Evolutionary conservation across 2,888 invertebrate species (phyloP).

Genomic region (Elegia similella): DNA sequence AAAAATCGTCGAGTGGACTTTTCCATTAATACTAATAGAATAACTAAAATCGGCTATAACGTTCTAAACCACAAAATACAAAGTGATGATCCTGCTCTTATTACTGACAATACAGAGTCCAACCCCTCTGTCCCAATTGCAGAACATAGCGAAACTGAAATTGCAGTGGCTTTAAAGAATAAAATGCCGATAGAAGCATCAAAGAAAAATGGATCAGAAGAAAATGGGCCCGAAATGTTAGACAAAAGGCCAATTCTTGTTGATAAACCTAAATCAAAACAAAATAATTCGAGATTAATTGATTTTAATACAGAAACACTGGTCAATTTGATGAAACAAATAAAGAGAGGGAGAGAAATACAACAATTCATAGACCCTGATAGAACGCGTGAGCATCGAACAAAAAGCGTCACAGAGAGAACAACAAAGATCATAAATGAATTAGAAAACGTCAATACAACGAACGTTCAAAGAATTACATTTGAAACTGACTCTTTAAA

Average conservation of each 20-base stretch:
- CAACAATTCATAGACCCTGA: background rate
- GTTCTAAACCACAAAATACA: background rate
- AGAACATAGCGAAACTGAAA: background rate
- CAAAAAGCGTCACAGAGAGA: background rate
- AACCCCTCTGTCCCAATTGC: background rate
- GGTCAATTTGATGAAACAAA: background rate
- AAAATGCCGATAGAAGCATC: background rate
- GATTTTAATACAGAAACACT: background rate
- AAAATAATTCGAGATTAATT: background rate
- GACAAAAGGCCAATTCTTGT: too few species aligned
- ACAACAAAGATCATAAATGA: background rate
- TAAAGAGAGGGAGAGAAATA: background rate
- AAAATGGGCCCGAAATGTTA: too few species aligned
- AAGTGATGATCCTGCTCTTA: background rate
- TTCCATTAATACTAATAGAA: slow-evolving; percentile 2
- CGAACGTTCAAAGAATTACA: background rate
- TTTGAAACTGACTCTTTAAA: background rate
- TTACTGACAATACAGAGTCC: background rate
- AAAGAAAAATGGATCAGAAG: too few species aligned
- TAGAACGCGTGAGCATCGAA: background rate
- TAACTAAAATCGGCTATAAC: background rate
- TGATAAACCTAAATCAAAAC: too few species aligned
- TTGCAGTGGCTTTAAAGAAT: background rate
- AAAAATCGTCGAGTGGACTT: slow-evolving; percentile 3
- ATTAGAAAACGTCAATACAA: background rate